Evolutionary conservation across 23 tunicate species (phyloP).

Genomic region (Ascidia mentula): DNA sequence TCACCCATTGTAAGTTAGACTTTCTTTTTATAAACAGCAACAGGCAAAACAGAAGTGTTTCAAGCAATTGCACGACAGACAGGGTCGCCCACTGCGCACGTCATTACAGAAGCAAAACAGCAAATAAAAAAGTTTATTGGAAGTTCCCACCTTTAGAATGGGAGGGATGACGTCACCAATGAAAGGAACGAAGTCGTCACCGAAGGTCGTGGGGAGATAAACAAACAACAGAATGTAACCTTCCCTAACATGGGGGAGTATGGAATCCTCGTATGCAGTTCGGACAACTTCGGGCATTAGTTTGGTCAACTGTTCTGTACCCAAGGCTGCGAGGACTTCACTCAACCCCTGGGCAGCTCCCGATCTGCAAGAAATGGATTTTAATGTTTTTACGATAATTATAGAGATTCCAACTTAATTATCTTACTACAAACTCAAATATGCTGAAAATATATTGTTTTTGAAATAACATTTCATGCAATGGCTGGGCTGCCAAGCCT

Average conservation of each 20-base stretch:
- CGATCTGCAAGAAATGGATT: conserved; percentile 51
- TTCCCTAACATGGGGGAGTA: conserved; percentile 87
- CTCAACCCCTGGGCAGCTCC: conserved; percentile 98
- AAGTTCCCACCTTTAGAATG: conserved; percentile 58
- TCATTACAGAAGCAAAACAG: neutral
- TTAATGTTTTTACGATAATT: neutral
- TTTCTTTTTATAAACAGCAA: too few species aligned
- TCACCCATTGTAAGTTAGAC: too few species aligned
- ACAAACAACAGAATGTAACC: conserved; percentile 96
- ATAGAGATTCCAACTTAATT: neutral
- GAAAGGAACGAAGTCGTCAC: conserved; percentile 65
- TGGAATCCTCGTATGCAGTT: conserved; percentile 53
- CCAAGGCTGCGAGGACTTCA: conserved; percentile 75
- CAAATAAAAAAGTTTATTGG: neutral
- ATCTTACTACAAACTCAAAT: too few species aligned
- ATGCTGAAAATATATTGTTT: too few species aligned
- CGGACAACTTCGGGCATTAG: conserved; percentile 75
- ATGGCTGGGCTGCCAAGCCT: too few species aligned
- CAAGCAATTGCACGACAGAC: too few species aligned
- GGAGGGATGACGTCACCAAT: conserved; percentile 75
- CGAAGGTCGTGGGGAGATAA: conserved; percentile 87
- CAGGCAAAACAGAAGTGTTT: too few species aligned
- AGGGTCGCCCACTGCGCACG: too few species aligned
- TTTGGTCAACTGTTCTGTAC: conserved; percentile 51
- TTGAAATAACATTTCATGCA: too few species aligned